A percentile compares a stretch with the other conserved stretches of the same genome.
Conservation (phyloP, 2,113 vertebrate species). For the Pantherophis guttatus region DNA sequence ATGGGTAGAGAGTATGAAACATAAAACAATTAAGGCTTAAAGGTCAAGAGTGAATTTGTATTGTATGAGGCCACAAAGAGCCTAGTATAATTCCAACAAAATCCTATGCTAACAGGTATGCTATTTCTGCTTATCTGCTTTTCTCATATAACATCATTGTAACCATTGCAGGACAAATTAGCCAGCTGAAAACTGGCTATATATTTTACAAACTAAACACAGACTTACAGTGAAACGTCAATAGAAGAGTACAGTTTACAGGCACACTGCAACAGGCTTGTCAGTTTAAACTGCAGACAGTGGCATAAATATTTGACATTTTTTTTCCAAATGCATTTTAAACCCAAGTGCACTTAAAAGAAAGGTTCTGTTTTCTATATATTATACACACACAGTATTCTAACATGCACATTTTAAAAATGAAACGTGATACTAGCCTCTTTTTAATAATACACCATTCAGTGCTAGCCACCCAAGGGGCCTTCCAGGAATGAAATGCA, state of each 20-base stretch:
- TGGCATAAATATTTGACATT: background rate
- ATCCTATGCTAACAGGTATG: background rate
- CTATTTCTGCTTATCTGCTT: background rate
- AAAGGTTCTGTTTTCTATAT: constrained; percentile 23
- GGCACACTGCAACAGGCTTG: background rate
- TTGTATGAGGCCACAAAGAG: background rate
- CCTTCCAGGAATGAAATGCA: constrained; percentile 72
- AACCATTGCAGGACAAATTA: background rate
- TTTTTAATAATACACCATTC: constrained; percentile 65
- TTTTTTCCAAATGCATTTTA: constrained; percentile 18
- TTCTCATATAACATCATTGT: background rate
- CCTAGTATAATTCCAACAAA: background rate
- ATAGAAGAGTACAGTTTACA: background rate
- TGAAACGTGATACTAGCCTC: constrained; percentile 46
- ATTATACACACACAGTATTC: constrained; percentile 21
- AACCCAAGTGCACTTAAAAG: constrained; percentile 1
- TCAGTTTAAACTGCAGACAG: background rate
- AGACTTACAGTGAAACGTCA: background rate
- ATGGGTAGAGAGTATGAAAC: background rate
- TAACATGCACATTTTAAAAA: constrained; percentile 33
- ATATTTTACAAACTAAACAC: background rate
- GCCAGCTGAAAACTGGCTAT: background rate
- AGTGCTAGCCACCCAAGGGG: constrained; percentile 69
- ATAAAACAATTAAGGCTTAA: background rate
- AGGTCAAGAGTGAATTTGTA: background rate